Percentiles rank a stretch among this genome's conserved stretches.
These are phyloP conservation scores for Salarias fasciatus DNA, from an alignment of 2,797 vertebrate genomes.

Conservation along the genomic window DNA sequence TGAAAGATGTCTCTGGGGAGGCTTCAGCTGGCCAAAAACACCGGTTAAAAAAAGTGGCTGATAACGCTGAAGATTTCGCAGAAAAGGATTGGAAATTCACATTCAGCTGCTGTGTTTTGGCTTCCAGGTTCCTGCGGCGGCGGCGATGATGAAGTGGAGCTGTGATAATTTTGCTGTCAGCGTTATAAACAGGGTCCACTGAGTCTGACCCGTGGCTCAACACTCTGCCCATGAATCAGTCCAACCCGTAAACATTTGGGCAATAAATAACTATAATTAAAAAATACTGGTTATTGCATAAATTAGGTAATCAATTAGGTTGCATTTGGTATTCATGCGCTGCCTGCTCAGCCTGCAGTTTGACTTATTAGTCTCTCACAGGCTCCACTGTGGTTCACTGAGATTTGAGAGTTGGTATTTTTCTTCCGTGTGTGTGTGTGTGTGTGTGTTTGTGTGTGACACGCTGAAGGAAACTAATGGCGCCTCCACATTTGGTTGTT, in stretches of 20 bases:
- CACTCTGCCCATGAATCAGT: constrained; percentile 73
- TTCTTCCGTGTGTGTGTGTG: constrained; percentile 10
- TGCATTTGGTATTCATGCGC: constrained; percentile 83
- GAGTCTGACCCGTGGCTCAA: constrained; percentile 65
- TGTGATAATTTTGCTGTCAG: constrained; percentile 65
- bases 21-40: no score
- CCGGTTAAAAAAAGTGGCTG: no score
- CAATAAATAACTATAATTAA: constrained; percentile 81
- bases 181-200: constrained; percentile 65
- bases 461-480: constrained; percentile 6
- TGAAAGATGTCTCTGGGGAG: no score
- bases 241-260: constrained; percentile 66
- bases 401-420: constrained; percentile 42
- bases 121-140: background rate
- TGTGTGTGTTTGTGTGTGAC: constrained; percentile 23
- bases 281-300: constrained; percentile 80
- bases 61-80: no score
- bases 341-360: constrained; percentile 73
- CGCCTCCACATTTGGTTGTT: constrained; percentile 2
- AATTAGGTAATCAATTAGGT: constrained; percentile 85
- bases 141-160: constrained; percentile 59
- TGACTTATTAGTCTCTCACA: constrained; percentile 78
- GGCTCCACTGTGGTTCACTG: constrained; percentile 44
- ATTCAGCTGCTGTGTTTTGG: no score
- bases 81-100: no score